Evolutionary conservation across 2,113 vertebrate species (phyloP).

Genomic region (Cyprinodon brontotheroides): DNA sequence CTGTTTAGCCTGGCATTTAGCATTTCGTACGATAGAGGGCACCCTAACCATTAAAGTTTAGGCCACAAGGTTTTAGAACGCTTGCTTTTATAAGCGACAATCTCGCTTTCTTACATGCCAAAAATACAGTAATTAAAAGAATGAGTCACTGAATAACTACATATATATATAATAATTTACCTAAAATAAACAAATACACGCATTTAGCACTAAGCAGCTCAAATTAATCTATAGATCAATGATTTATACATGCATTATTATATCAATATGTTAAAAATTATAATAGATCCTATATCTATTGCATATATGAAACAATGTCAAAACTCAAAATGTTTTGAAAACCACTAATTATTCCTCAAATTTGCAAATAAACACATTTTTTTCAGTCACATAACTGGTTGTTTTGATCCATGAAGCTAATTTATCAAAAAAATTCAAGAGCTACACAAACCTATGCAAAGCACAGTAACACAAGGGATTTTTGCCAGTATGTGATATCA

Average conservation of each 20-base stretch:
- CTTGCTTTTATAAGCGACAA: neutral
- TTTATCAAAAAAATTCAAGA: neutral
- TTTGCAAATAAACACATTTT: neutral
- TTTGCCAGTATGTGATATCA: neutral
- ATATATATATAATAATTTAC: neutral
- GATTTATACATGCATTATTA: neutral
- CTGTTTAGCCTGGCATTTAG: neutral
- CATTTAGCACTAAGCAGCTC: neutral
- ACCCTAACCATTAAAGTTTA: slow-evolving; percentile 1
- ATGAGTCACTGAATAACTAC: neutral
- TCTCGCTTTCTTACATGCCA: neutral
- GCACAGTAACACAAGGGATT: neutral
- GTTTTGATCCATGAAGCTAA: neutral
- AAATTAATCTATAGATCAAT: neutral
- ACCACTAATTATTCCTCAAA: neutral
- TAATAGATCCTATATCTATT: neutral
- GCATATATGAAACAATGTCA: too few species aligned
- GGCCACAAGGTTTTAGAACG: neutral
- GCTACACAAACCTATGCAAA: neutral
- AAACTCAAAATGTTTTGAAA: neutral
- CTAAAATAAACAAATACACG: neutral
- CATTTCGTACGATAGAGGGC: slow-evolving; percentile 59
- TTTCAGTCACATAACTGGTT: neutral
- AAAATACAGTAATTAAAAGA: neutral
- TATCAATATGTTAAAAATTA: neutral